Base-by-base conservation (phyloP, 2,888 invertebrate genomes). In the Phytoseiulus persimilis region DNA sequence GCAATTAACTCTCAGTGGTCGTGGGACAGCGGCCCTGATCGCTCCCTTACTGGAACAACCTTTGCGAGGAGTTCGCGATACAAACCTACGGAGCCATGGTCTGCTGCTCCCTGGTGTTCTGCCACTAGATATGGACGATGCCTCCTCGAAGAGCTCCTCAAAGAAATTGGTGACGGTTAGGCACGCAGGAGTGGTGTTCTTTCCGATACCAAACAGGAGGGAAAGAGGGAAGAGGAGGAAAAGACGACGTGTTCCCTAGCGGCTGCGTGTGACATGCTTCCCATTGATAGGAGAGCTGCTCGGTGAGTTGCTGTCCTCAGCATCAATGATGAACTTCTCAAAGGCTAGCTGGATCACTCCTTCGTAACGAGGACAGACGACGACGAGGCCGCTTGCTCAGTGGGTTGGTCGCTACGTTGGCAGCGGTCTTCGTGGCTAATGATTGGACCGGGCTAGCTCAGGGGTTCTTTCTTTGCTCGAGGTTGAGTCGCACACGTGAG, bases 321-420 rank as follows among this genome's bases (percentile, higher is more conserved):
- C 65, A 65, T 65, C 65, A 65, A 65, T 65, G 65, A 65, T 65
- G 65, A 65, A 65, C 65, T 65, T 65, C 65, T 65, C 65, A 65
- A 65, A 65, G 65, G 65, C 65, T 39, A 9, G 39, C 39, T 39
- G 39, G 39, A 3, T 65, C 65, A 65, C 65, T 65, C 65, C 65
- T 65, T 65, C 65, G 65, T 65, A 65, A 65, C 65, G 65, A 65
- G 65, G 65, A 65, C 65, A 65, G 65, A 65, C 65, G 65, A 65
- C 65, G 65, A 65, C 65, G 65, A 65, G 65, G 65, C 18, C 65
- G 65, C 65, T 65, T 23, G 65, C 65, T 65, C 65, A 28, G 65
- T 28, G 65, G 65, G 65, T 65, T 65, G 23, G 65, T 65, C 65
- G 65, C 65, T 23, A 28, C 65, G 65, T 65, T 65, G 65, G 65